Base-by-base conservation (phyloP, 53 echinoderm and acorn worm species). In the Apostichopus leukothele region DNA sequence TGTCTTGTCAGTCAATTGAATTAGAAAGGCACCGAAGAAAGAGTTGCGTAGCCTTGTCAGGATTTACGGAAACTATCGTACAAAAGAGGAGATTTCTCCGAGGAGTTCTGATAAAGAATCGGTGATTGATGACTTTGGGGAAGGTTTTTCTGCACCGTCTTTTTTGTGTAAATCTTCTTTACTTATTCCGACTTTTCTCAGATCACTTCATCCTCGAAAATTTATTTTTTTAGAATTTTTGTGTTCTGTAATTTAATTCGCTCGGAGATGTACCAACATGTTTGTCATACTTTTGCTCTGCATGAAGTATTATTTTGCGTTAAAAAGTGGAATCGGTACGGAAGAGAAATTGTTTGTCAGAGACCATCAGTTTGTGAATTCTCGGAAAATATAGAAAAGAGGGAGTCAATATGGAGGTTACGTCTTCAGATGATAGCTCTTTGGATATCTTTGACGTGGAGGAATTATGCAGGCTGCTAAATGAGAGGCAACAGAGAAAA, bases 361-460 rank as follows among this genome's bases (percentile, higher is more conserved):
- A 71, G 71, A 16, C 18, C 3, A n/a, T 19, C 6, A 16, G 13
- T 71, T 19, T n/a, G 71, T 18, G 71, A 71, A 71, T 18, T n/a
- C 7, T 71, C 20, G 18, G 18, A 19, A 71, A 19, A n/a, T n/a
- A 19, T 71, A 71, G 71, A 71, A 71, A 5, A 19, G 71, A 71
- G 71, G 18, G 18, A 71, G 71, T 71, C 6, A n/a, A 81, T 5
- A 81, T 25, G 54, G 59, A 50, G 26, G 51, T 50, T 9, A 76
- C 81, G 20, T 54, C 81, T 22, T 54, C 59, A 19, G 81, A 81
- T 54, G 81, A 81, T 81, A 81, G 81, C 6, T 79, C 81, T 22
- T 9, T 81, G 22, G 81, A 81, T 81, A 81, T 81, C 53, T 81
- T 81, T 54, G 81, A 81, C n/a, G 81, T 81, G 1, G 81, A 81